A percentile compares a stretch with the other conserved stretches of the same genome.
Conservation (phyloP, 2,888 invertebrate genomes). For the Dynastes grantii region DNA sequence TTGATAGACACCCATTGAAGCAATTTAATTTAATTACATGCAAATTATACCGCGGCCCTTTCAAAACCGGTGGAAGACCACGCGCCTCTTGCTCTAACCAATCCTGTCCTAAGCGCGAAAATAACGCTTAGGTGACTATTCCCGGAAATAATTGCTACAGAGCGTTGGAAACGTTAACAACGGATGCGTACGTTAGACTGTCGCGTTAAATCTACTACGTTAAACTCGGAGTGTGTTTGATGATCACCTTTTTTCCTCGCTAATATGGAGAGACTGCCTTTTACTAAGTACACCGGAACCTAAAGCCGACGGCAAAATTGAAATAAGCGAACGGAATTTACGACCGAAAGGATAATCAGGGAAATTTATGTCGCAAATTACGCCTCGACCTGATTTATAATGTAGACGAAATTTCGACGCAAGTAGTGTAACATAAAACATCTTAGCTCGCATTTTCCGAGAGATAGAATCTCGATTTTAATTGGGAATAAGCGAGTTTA, state of each 20-base stretch:
- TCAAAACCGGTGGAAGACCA: too few species aligned
- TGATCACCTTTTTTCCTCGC: not conserved
- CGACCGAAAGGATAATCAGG: constrained; percentile 40
- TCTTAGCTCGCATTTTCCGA: not conserved
- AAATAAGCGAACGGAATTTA: constrained; percentile 37
- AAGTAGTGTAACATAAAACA: constrained; percentile 20
- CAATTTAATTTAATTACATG: too few species aligned
- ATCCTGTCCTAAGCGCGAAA: too few species aligned
- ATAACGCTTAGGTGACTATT: too few species aligned
- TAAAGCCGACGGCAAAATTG: constrained; percentile 33
- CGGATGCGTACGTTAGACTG: not conserved
- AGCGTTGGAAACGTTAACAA: too few species aligned
- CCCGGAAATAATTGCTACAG: too few species aligned
- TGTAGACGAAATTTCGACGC: constrained; percentile 30
- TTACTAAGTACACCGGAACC: not conserved
- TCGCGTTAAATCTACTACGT: constrained; percentile 1
- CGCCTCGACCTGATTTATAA: constrained; percentile 36
- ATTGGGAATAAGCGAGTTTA: constrained; percentile 14
- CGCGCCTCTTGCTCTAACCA: too few species aligned
- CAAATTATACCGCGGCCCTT: too few species aligned
- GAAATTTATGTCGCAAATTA: constrained; percentile 42
- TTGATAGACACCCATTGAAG: too few species aligned
- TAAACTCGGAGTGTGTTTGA: not conserved
- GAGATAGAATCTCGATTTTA: constrained; percentile 11
- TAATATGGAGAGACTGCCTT: not conserved